These are phyloP conservation scores for Stenurella melanura DNA, from an alignment of 2,888 invertebrate genomes.

Conservation along the genomic window DNA sequence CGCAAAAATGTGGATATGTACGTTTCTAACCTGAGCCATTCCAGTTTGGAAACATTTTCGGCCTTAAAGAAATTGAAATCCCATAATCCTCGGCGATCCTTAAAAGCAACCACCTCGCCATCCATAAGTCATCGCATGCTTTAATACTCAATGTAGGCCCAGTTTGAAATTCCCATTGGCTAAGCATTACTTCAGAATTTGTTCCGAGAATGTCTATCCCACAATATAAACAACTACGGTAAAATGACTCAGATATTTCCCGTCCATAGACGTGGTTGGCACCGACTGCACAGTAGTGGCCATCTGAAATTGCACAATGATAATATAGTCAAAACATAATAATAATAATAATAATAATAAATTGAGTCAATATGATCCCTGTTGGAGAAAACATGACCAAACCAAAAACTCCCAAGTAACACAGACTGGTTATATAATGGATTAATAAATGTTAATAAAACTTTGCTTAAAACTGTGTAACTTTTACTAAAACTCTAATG, in stretches of 20 bases:
- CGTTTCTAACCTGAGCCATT: slow-evolving; percentile 77
- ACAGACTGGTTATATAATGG: too few relatives aligned
- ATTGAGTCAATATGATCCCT: too few relatives aligned
- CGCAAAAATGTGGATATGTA: not conserved
- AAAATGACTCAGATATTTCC: slow-evolving; percentile 88
- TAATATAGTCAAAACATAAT: too few relatives aligned
- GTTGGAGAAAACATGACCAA: too few relatives aligned
- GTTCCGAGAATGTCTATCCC: slow-evolving; percentile 86
- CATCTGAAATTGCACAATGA: slow-evolving; percentile 71
- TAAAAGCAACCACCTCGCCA: slow-evolving; percentile 76
- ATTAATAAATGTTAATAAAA: too few relatives aligned
- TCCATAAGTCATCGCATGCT: slow-evolving; percentile 79
- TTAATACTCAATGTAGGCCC: slow-evolving; percentile 80
- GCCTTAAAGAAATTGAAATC: slow-evolving; percentile 76
- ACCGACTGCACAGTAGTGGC: slow-evolving; percentile 89
- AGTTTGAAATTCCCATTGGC: slow-evolving; percentile 83
- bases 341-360: too few relatives aligned
- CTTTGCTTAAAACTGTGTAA: too few relatives aligned
- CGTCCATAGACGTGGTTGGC: slow-evolving; percentile 85
- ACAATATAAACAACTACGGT: slow-evolving; percentile 85
- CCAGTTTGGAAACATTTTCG: slow-evolving; percentile 75
- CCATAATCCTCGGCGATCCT: slow-evolving; percentile 79
- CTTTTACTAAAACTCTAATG: too few relatives aligned
- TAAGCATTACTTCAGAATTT: slow-evolving; percentile 88
- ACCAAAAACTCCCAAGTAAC: too few relatives aligned